Evolutionary conservation across 2,888 invertebrate genomes (phyloP).

Genomic region (Hyles lineata): DNA sequence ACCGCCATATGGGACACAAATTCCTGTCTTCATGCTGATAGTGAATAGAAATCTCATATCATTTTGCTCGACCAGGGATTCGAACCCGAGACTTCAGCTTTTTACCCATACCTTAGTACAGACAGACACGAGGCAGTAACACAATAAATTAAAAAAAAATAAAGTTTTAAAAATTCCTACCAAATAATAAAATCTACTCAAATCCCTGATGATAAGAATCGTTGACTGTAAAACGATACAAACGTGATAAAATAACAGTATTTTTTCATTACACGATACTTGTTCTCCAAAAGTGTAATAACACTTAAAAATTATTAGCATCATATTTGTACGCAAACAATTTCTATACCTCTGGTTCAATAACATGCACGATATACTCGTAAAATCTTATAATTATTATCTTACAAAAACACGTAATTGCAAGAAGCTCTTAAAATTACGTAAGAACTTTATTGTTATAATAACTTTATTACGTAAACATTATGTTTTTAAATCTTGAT

Average conservation of each 20-base stretch:
- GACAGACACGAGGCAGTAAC: too few relatives aligned
- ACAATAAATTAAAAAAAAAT: neutral
- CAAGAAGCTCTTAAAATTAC: neutral
- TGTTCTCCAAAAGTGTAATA: neutral
- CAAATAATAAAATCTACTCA: neutral
- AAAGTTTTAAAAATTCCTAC: neutral
- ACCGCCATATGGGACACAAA: too few relatives aligned
- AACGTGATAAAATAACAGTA: constrained; percentile 3
- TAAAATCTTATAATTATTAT: too few relatives aligned
- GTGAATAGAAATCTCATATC: too few relatives aligned
- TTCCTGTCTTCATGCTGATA: too few relatives aligned
- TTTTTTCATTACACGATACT: neutral
- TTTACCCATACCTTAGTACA: too few relatives aligned
- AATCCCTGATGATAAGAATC: neutral
- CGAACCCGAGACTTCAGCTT: too few relatives aligned
- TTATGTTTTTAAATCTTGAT: too few relatives aligned
- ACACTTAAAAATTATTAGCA: constrained; percentile 21
- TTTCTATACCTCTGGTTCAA: neutral
- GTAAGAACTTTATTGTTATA: neutral
- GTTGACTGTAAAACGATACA: neutral
- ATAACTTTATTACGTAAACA: too few relatives aligned
- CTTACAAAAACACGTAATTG: neutral
- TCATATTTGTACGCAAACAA: neutral
- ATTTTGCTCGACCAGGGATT: too few relatives aligned
- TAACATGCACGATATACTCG: neutral